Base-by-base conservation (phyloP, 2,888 invertebrate genomes). In the Athrips mouffetella region DNA sequence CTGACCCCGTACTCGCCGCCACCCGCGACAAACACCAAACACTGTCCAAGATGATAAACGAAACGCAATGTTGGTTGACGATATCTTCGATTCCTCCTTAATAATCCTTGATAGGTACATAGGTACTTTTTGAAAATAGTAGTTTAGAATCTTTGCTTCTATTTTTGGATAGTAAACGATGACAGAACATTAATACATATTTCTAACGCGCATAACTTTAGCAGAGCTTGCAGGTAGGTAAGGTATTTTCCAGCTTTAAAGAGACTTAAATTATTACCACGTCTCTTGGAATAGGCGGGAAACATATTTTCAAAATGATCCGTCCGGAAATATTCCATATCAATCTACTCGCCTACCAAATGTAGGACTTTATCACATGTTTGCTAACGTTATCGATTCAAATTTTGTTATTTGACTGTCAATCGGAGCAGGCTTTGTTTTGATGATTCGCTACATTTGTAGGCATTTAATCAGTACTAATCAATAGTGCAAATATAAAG, bases 371-470 rank as follows among this genome's bases (percentile, higher is more conserved):
- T 58, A 60, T 70, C 59, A 35, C 44, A 45, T 60, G 48, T 65
- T 60, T 59, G 50, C 52, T 46, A 53, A 50, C 50, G 63, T 70
- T 73, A 73, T 76, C 73, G 67, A 68, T 69, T 70, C 57, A 62
- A 66, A 72, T 66, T 63, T 62, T 53, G 60, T 67, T 69, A 59
- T 65, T 65, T 67, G 63, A 62, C 65, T 64, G 65, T 59, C 69
- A 65, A 69, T 67, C 58, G 61, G 52, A 58, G 56, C 59, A 49
- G 48, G 47, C 62, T 70, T 73, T 79, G 75, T 80, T 80, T 73
- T 73, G 76, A 78, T 78, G 76, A 78, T 74, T 76, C 56, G 71
- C 62, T 67, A 69, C 67, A 70, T 69, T 72, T 73, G 55, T 62
- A 65, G 57, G 57, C 61, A 58, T 70, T 66, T 67, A 67, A 72